Evolutionary conservation across 1,140 invertebrate genomes (phyloP), one percentile per base, ranked within the genome.

Genomic region (Oscheius sp.): DNA sequence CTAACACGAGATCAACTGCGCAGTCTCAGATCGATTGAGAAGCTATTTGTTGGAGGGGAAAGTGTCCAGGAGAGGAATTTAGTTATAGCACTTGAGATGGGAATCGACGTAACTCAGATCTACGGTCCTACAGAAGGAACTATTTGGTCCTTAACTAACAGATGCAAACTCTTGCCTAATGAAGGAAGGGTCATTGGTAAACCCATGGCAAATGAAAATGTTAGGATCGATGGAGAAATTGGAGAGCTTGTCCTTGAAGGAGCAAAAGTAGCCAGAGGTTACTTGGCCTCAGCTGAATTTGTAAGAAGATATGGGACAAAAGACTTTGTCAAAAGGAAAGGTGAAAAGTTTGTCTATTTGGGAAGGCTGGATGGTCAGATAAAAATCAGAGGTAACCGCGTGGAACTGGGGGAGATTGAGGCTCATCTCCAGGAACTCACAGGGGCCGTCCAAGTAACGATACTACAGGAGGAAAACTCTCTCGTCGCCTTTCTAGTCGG

Each of bases 71-170:
- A 69, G 10, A 18, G 3, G 1, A 42, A 4, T 13, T 29, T 79
- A 52, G 23, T 55, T 34, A 42, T 61, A 35, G 18, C 64, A 18
- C 28, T 61, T 15, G 31, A 28, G 38, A 55, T n/a, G 15, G 70
- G 42, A 20, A 32, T 65, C 1, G 36, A 64, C 31, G 29, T 82
- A 1, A 77, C 63, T 15, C 80, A 81, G 58, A 82, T 81, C 55
- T 81, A 81, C 66, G 80, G 80, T 42, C 80, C 80, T 13, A 82
- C 80, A n/a, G 80, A 81, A 55, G 63, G 61, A n/a, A 79, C 78
- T 31, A 70, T 81, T 32, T 81, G 80, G 79, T 31, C 45, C 13
- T 20, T 67, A 2, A 68, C 72, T 15, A 68, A 74, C n/a, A 46
- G 36, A 28, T 77, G 42, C 46, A 80, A 62, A 32, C 46, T 64